phyloP scores from a whole-genome alignment of 1,140 invertebrate species.

The Zaprionus lachaisei region DNA sequence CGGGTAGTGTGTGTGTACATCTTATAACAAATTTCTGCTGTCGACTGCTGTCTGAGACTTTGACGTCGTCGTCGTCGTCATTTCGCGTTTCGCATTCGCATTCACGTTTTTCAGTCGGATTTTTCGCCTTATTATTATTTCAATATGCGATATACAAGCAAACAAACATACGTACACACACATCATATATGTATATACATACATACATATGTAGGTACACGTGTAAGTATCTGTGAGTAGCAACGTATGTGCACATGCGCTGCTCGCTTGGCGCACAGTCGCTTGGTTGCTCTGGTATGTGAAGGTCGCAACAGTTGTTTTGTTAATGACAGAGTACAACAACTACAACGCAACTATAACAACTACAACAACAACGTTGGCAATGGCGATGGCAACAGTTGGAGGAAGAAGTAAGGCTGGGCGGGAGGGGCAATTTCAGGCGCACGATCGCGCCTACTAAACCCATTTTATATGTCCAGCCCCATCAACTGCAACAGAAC shows the following conservation, averaged over 20 bases:
- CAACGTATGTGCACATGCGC: conserved; percentile 48
- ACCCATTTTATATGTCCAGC: conserved; percentile 1
- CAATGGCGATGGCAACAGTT: conserved; percentile 29
- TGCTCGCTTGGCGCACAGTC: conserved; percentile 63
- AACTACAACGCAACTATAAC: conserved; percentile 47
- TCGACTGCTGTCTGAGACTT: conserved; percentile 64
- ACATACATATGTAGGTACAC: neutral
- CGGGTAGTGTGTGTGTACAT: conserved; percentile 34
- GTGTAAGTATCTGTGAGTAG: conserved; percentile 33
- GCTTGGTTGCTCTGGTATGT: conserved; percentile 80
- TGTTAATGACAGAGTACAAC: conserved; percentile 83
- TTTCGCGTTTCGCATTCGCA: conserved; percentile 63
- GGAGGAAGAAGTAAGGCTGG: neutral
- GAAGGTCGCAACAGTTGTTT: conserved; percentile 84
- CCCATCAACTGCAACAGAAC: conserved; percentile 8
- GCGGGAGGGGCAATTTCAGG: neutral
- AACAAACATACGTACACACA: conserved; percentile 14
- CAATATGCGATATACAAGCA: conserved; percentile 61
- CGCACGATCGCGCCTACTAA: conserved; percentile 31
- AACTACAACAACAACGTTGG: conserved; percentile 12
- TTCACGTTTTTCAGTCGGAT: conserved; percentile 76
- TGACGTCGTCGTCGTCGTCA: conserved; percentile 60
- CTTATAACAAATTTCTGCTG: conserved; percentile 55
- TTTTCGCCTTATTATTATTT: conserved; percentile 81
- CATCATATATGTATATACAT: neutral